Evolutionary conservation across 2,888 invertebrate species (phyloP).

Genomic region (Nesidiocoris tenuis): DNA sequence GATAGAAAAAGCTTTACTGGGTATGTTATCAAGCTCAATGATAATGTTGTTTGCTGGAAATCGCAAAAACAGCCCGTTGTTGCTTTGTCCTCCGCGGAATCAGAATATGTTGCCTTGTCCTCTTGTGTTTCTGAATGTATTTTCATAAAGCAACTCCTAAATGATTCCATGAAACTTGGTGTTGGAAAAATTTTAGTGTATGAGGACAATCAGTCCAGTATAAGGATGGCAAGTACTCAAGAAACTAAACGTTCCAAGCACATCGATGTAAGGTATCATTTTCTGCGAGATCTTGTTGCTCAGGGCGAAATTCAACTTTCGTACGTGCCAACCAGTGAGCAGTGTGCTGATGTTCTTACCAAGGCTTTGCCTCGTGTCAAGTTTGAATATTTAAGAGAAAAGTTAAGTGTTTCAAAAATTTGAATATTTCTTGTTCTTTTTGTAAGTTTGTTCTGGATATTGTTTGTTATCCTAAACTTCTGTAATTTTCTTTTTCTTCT

Average conservation of each 20-base stretch:
- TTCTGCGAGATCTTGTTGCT: slow-evolving; percentile 14
- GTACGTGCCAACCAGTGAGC: slow-evolving; percentile 1
- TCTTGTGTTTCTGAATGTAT: background rate
- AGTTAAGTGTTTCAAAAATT: no score
- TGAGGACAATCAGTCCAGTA: slow-evolving; percentile 30
- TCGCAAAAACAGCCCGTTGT: slow-evolving; percentile 5
- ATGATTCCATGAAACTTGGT: slow-evolving; percentile 4
- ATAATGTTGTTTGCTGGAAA: slow-evolving; percentile 9
- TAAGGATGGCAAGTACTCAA: background rate
- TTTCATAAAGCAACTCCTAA: slow-evolving; percentile 9
- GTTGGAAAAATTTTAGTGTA: background rate
- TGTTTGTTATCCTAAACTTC: no score
- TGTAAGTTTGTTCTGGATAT: no score
- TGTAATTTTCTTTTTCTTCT: no score
- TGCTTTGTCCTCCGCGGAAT: background rate
- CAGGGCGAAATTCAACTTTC: background rate
- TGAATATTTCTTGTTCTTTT: no score
- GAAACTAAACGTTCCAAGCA: slow-evolving; percentile 28
- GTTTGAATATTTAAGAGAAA: no score
- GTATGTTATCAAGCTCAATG: background rate
- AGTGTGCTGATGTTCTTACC: slow-evolving; percentile 7
- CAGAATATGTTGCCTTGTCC: slow-evolving; percentile 17
- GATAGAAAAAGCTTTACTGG: slow-evolving; percentile 12
- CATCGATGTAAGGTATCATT: slow-evolving; percentile 21
- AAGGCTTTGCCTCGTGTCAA: slow-evolving; percentile 19